phyloP scores from a whole-genome alignment of 2,888 invertebrate genomes.

The Hoplodrina blanda region DNA sequence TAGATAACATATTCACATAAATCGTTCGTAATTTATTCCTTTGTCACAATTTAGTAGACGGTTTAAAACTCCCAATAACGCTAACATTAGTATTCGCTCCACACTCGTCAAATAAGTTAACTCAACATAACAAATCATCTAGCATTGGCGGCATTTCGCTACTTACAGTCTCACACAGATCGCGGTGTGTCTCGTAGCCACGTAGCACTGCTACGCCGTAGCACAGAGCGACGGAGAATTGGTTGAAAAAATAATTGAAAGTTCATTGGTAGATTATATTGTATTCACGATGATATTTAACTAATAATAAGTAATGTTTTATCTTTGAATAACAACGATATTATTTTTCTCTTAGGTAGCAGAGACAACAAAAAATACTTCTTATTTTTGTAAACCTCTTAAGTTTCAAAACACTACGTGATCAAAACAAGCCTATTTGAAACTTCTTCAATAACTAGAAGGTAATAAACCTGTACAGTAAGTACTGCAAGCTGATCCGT shows the following conservation, averaged over 20 bases:
- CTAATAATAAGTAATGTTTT: too few species aligned
- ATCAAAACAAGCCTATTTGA: constrained; percentile 3
- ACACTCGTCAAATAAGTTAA: constrained; percentile 36
- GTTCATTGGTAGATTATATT: too few species aligned
- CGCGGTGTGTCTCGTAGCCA: constrained; percentile 28
- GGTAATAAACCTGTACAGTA: constrained; percentile 19
- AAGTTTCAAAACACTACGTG: not conserved
- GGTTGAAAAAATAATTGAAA: constrained; percentile 3
- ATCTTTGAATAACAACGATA: too few species aligned
- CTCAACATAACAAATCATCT: constrained; percentile 40
- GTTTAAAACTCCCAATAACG: not conserved
- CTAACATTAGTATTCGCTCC: constrained; percentile 32
- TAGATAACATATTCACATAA: not conserved
- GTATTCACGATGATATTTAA: too few species aligned
- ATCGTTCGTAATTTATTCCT: not conserved
- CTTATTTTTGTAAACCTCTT: not conserved
- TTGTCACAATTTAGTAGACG: not conserved
- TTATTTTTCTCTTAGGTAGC: too few species aligned
- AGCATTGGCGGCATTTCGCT: constrained; percentile 33
- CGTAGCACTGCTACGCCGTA: constrained; percentile 48
- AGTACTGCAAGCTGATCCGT: constrained; percentile 8
- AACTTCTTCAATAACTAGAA: constrained; percentile 4
- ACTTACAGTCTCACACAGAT: constrained; percentile 20
- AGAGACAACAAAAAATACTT: too few species aligned
- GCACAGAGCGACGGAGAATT: constrained; percentile 31